These are phyloP conservation scores for Hippolais icterina DNA, from an alignment of 2,113 vertebrate genomes.

Conservation along the genomic window DNA sequence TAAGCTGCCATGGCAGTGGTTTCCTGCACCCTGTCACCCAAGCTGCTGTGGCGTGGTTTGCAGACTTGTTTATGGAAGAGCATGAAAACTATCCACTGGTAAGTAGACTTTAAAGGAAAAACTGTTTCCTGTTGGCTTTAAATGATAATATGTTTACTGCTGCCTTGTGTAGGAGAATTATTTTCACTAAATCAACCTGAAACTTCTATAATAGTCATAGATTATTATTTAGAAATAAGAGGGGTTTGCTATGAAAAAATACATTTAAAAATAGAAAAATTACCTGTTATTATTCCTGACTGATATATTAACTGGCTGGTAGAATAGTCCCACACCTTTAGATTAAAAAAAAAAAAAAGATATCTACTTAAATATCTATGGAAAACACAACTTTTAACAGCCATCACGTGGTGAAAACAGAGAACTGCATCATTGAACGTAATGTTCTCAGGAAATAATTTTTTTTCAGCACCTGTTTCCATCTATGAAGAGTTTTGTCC, in stretches of 20 bases:
- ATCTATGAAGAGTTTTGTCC: background rate
- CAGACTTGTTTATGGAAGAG: background rate
- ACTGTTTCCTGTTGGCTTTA: background rate
- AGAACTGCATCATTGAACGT: background rate
- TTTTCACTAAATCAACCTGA: background rate
- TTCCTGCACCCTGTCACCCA: background rate
- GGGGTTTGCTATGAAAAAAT: background rate
- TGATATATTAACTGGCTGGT: constrained; percentile 69
- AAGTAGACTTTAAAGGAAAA: background rate
- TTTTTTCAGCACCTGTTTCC: background rate
- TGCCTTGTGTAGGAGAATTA: background rate
- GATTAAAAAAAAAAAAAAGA: background rate
- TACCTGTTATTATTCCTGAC: constrained; percentile 86
- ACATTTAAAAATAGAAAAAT: background rate
- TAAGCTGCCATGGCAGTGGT: background rate
- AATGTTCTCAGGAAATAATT: background rate
- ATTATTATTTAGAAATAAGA: background rate
- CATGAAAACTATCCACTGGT: background rate
- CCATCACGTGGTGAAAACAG: background rate
- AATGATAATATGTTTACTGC: background rate
- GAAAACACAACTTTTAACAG: background rate
- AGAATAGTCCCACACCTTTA: constrained; percentile 84
- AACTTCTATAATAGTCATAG: background rate
- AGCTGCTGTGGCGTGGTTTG: background rate
- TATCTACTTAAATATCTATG: background rate